Evolutionary conservation across 2,113 vertebrate genomes (phyloP), one percentile per base, ranked within the genome.

Genomic region (Paralichthys olivaceus): DNA sequence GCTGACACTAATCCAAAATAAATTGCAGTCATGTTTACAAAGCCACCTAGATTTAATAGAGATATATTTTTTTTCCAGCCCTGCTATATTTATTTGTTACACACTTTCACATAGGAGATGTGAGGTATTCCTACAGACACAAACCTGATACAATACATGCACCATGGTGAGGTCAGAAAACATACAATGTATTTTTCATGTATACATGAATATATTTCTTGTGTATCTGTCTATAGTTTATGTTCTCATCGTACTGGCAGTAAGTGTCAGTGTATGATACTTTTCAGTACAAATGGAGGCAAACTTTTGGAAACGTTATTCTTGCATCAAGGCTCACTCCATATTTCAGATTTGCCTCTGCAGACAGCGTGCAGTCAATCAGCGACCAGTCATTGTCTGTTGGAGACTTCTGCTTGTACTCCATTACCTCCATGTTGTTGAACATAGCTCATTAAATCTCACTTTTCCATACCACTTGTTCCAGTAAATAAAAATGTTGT

Each of bases 401-500:
- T 55, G 64, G 70, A 83, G 83, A 62, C 58, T 78, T 80, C 54
- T 25, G 64, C 73, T 73, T 79, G 79, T 83, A 76, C 89, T 84
- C 75, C 86, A 91, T 90, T 89, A 84, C 88, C 80, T 80, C 79
- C 83, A 80, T 73, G 63, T 77, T 79, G 73, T 79, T 77, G 74
- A 90, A 85, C 85, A 83, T 85, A 90, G 84, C 86, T 90, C 87
- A 89, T 93, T 90, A 86, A 91, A 92, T 86, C 79, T 82, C 84
- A 87, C 87, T 91, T 91, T 88, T 84, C 88, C 87, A 87, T 88
- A 81, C 80, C 83, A 83, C 83, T 91, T 84, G 72, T 81, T 82
- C 72, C 86, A 86, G 91, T 92, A 95, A 95, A 94, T 95, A 91
- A 90, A 93, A 90, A 88, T 94, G 93, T 88, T 91, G 90, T 88